phyloP scores from a whole-genome alignment of 2,797 vertebrate species.

The Poecilia picta region DNA sequence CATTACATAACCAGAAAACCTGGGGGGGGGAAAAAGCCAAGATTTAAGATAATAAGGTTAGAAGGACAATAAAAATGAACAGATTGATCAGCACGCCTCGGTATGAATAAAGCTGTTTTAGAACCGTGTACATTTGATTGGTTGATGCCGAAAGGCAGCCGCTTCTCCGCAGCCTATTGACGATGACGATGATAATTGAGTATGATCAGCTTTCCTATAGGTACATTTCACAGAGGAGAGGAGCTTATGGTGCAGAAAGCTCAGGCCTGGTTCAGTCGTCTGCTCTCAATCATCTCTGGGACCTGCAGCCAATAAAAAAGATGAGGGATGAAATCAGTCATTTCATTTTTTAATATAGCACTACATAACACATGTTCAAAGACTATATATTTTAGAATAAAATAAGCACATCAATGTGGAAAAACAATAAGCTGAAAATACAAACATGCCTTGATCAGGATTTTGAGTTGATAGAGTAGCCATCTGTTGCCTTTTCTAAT shows the following conservation, averaged over 20 bases:
- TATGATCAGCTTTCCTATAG: conserved; percentile 16
- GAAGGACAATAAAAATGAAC: conserved; percentile 4
- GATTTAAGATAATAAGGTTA: conserved; percentile 8
- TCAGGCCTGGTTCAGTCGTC: conserved; percentile 24
- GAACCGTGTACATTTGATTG: conserved; percentile 26
- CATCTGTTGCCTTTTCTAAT: not conserved
- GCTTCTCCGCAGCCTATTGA: conserved; percentile 26
- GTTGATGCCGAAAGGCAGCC: conserved; percentile 30
- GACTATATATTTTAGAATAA: not conserved
- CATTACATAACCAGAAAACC: conserved; percentile 30
- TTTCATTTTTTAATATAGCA: not conserved
- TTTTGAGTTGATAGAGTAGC: not conserved
- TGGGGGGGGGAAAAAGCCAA: conserved; percentile 12
- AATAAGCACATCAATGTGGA: not conserved
- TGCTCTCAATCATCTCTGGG: conserved; percentile 31
- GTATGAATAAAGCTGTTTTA: conserved; percentile 67
- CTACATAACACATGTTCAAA: not conserved
- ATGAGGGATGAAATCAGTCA: not conserved
- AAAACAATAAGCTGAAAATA: not conserved
- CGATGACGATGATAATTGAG: conserved; percentile 10
- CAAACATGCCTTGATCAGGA: not conserved
- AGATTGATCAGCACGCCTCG: conserved; percentile 52
- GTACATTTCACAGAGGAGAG: conserved; percentile 17
- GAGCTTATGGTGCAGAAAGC: conserved; percentile 12
- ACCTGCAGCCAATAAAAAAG: conserved; percentile 40